Conservation (phyloP, 2,113 vertebrate species). For the Phalacrocorax carbo region DNA sequence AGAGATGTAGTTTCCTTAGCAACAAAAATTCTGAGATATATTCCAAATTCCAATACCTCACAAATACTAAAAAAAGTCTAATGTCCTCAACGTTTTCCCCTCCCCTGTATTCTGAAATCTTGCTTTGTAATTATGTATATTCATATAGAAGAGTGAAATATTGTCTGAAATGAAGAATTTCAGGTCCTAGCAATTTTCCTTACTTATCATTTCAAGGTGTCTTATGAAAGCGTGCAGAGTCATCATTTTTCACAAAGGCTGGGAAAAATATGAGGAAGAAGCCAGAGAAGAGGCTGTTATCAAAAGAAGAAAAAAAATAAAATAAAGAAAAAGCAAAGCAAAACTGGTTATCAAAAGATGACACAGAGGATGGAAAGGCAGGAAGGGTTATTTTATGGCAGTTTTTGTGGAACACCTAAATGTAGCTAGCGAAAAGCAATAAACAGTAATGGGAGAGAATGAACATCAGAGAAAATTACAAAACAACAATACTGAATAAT, state of each 20-base stretch:
- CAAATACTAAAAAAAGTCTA: neutral
- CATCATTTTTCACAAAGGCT: neutral
- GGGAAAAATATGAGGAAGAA: neutral
- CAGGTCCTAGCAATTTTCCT: neutral
- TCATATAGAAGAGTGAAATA: neutral
- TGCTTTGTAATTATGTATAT: neutral
- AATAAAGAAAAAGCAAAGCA: neutral
- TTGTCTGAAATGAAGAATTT: neutral
- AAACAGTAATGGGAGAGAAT: neutral
- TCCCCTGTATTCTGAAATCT: neutral
- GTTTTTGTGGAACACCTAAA: neutral
- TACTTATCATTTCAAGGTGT: neutral
- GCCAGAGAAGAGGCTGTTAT: neutral
- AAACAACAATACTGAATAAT: neutral
- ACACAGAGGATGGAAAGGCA: neutral
- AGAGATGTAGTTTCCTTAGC: slow-evolving; percentile 16
- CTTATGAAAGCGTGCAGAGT: neutral
- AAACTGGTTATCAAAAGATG: neutral
- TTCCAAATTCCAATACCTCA: neutral
- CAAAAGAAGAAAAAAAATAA: no score
- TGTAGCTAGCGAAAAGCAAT: neutral
- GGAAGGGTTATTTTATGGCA: neutral
- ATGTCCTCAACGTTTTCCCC: neutral
- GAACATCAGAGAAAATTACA: neutral
- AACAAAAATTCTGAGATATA: neutral